Evolutionary conservation across 2,888 invertebrate genomes (phyloP).

Genomic region (Acleris sparsana): DNA sequence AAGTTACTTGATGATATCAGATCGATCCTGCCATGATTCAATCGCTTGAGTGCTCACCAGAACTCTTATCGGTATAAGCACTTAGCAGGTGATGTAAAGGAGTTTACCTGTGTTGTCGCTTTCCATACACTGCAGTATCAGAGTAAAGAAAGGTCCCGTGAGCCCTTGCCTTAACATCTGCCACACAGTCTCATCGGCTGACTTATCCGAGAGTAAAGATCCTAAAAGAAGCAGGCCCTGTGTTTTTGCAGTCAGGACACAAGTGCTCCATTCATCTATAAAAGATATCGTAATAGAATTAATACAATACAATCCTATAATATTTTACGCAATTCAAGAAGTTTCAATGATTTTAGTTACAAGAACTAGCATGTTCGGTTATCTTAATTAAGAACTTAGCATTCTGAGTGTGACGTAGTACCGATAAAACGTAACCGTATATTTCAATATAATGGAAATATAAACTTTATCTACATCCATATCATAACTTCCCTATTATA

Average conservation of each 20-base stretch:
- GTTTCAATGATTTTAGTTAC: too few species aligned
- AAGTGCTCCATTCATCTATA: slow-evolving; percentile 52
- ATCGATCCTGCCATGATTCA: slow-evolving; percentile 1
- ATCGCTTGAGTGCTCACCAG: slow-evolving; percentile 5
- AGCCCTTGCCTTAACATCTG: slow-evolving; percentile 50
- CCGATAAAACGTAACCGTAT: too few species aligned
- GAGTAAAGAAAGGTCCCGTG: slow-evolving; percentile 50
- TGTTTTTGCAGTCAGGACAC: slow-evolving; percentile 51
- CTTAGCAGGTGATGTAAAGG: too few species aligned
- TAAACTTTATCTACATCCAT: too few species aligned
- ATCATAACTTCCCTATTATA: too few species aligned
- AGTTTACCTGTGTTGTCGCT: slow-evolving; percentile 58
- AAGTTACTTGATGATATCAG: neutral
- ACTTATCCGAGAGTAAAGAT: slow-evolving; percentile 53
- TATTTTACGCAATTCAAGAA: too few species aligned
- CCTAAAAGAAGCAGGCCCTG: slow-evolving; percentile 60
- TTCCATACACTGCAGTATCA: slow-evolving; percentile 61
- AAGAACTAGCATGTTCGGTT: too few species aligned
- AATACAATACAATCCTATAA: too few species aligned
- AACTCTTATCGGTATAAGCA: slow-evolving; percentile 3
- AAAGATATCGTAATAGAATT: slow-evolving; percentile 32
- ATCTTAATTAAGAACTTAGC: too few species aligned
- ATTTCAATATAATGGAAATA: too few species aligned
- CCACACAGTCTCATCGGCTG: slow-evolving; percentile 62
- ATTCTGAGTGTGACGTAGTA: too few species aligned